Conservation (phyloP, 2,888 invertebrate genomes). For the Ichneumoninae sp. region DNA sequence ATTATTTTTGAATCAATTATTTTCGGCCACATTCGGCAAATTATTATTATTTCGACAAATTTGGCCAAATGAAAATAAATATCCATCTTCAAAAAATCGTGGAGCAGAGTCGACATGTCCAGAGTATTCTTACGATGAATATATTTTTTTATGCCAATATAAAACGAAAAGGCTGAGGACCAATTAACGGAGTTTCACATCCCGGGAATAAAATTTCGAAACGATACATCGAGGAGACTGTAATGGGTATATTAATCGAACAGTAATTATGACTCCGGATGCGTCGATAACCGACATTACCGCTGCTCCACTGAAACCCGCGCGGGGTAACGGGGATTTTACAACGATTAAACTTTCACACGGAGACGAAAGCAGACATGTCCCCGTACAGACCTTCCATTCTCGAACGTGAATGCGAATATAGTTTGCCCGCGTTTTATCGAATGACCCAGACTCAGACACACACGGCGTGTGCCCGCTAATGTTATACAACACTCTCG, state of each 20-base stretch:
- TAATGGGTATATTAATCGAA: not conserved
- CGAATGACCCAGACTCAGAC: constrained; percentile 62
- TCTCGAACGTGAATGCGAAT: constrained; percentile 26
- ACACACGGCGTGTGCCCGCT: constrained; percentile 38
- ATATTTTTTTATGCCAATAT: no score
- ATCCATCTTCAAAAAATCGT: no score
- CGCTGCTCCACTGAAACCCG: not conserved
- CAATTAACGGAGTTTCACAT: no score
- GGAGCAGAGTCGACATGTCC: no score
- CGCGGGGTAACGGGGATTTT: not conserved
- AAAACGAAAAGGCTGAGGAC: no score
- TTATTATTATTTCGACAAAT: no score
- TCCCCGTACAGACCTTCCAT: constrained; percentile 10
- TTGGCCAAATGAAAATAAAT: no score
- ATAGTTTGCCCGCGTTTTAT: constrained; percentile 37
- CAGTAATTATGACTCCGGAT: not conserved
- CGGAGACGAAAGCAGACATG: not conserved
- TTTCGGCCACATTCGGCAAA: no score
- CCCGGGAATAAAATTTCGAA: no score
- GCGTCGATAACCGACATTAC: constrained; percentile 1
- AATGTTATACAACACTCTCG: constrained; percentile 59
- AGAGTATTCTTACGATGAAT: no score
- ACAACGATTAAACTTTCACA: not conserved
- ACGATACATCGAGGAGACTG: no score
- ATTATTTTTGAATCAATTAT: no score